phyloP scores from a whole-genome alignment of 2,113 vertebrate genomes.

The Carlito syrichta region DNA sequence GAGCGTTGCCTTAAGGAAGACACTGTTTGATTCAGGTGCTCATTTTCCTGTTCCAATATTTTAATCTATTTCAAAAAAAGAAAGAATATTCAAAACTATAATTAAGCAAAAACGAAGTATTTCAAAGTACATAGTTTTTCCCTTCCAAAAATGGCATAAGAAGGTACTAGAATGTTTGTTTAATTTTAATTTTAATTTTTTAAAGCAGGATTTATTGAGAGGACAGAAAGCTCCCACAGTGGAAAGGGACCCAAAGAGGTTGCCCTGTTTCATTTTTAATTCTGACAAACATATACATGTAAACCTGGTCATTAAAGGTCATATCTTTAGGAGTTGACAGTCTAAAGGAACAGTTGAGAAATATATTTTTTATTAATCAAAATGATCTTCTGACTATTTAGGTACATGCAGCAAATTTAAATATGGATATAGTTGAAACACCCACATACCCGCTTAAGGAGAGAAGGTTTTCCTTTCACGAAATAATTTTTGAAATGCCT shows the following conservation, averaged over 20 bases:
- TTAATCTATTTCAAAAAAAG: constrained; percentile 85
- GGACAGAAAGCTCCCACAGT: too few species aligned
- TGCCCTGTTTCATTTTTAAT: constrained; percentile 37
- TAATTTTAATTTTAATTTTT: too few species aligned
- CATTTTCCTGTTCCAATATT: constrained; percentile 95
- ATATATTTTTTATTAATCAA: constrained; percentile 11
- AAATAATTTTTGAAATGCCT: constrained; percentile 21
- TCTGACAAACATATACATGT: not conserved
- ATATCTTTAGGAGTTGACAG: not conserved
- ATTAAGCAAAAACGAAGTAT: constrained; percentile 36
- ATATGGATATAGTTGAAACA: not conserved
- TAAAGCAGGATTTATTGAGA: too few species aligned
- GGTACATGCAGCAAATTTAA: constrained; percentile 14
- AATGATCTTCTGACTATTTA: constrained; percentile 9
- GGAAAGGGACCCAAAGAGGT: too few species aligned
- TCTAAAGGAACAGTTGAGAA: not conserved
- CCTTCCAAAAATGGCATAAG: constrained; percentile 31
- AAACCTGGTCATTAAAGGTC: not conserved
- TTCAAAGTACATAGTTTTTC: not conserved
- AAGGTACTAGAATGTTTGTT: not conserved
- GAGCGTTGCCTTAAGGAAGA: constrained; percentile 93
- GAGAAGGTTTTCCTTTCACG: constrained; percentile 6
- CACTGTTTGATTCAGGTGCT: constrained; percentile 93
- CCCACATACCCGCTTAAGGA: not conserved
- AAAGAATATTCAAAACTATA: constrained; percentile 46